Evolutionary conservation across 30 jellyfish, hydroid and myxozoan genomes (phyloP), one percentile per base, ranked within the genome.

Genomic region (Pseudorhiza aurosa): DNA sequence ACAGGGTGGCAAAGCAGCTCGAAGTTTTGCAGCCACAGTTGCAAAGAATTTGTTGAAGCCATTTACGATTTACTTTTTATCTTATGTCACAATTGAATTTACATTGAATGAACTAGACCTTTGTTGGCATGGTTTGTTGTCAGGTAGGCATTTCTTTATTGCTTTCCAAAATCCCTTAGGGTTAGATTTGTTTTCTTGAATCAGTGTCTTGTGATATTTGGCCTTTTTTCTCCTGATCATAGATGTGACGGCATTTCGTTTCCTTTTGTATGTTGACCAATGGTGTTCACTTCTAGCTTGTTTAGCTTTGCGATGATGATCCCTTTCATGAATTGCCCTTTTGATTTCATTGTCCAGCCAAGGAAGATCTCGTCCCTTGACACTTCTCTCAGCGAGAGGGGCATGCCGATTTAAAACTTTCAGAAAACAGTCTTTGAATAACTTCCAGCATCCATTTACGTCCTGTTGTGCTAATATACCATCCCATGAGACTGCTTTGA

Each of bases 151-250:
- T 42, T 59, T 43, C 65, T 83, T 55, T 22, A 83, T 83, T 83
- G 72, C 69, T 56, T 69, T 83, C 95, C 95, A 83, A 83, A 83
- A 58, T 43, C 74, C 88, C 67, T 58, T 83, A 9, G 95, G 95
- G 31, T 69, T 22, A 0, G 72, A 33, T 53, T 21, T 64, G 0
- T 55, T 58, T 83, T 83, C 96, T 74, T 62, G 86, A 72, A 85
- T 29, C 62, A 85, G 68, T 29, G 78, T 44, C 85, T 40, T 40
- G 43, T 58, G 77, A 27, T 77, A 44, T 47, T 65, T 31, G 85
- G 77, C 78, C 58, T 81, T 46, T n/a, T 57, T 75, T 28, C 28
- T 19, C 46, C 95, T 79, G 59, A 83, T 71, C 75, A 49, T 51
- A 29, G 73, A 21, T 27, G 88, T 83, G 73, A 83, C 88, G 58